phyloP scores from a whole-genome alignment of 2,113 vertebrate genomes.

The Scolopax mira region DNA sequence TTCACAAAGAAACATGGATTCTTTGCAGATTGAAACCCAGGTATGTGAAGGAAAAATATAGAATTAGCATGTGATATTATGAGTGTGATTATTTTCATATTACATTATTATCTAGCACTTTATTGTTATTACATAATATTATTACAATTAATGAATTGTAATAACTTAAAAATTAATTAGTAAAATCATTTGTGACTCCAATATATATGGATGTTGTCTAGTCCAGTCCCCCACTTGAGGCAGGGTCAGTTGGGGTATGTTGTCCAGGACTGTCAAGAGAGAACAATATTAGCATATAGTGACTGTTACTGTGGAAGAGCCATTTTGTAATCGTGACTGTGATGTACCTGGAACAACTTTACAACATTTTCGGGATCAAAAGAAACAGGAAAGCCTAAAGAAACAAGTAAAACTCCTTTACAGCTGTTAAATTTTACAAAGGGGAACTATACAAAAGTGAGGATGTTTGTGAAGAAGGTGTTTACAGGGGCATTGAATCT shows the following conservation, averaged over 20 bases:
- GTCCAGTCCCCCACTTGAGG: not conserved
- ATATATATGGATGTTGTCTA: not conserved
- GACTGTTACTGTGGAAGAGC: not conserved
- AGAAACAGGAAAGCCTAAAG: not conserved
- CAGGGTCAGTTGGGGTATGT: not conserved
- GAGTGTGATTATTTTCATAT: not conserved
- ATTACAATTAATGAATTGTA: too few relatives aligned
- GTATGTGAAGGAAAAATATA: not conserved
- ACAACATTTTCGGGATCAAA: not conserved
- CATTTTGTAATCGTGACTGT: accelerated
- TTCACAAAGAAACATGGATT: not conserved
- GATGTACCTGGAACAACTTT: not conserved
- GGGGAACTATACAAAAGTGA: not conserved
- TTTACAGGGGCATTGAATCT: not conserved
- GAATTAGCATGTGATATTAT: not conserved
- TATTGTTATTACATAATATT: not conserved
- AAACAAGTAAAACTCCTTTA: not conserved
- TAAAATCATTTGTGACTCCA: not conserved
- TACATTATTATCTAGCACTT: not conserved
- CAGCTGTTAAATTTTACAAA: not conserved
- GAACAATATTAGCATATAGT: not conserved
- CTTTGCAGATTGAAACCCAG: not conserved
- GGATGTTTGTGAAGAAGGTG: not conserved
- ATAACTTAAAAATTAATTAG: too few relatives aligned
- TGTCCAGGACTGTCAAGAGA: not conserved